Evolutionary conservation across 1,140 invertebrate genomes (phyloP), one percentile per base, ranked within the genome.

Genomic region (Callitettix versicolor): DNA sequence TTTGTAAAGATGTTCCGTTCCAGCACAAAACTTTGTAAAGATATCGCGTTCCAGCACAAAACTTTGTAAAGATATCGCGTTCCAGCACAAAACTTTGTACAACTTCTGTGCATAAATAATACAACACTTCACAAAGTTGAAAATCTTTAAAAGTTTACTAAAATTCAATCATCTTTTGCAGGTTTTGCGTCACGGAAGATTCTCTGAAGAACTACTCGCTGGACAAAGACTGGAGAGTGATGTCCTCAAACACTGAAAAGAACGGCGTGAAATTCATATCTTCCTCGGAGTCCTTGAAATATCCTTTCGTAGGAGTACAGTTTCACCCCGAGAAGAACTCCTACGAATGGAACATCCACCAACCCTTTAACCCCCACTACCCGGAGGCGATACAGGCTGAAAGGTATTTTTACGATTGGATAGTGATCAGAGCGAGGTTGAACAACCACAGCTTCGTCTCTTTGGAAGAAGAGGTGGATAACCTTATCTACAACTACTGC

Each of bases 261-360:
- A 68, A 82, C 46, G 78, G 78, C 12, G 60, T 79, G 1, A 68
- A 79, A 64, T 93, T 88, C 63, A 79, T 81, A 60, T 85, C 84
- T 1, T 70, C 72, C 0, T 65, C 85, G 46, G 85, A 88, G 64
- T 79, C 78, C 63, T 73, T 61, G 61, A 76, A 69, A 65, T 79
- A 69, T 61, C 92, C 91, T 14, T 84, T 94, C 65, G 95, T 87
- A 69, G 91, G 82, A 1, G 71, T 88, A 0, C 89, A 93, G 66
- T 95, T 88, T 67, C 91, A 95, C 69, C 92, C 91, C 0, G 92
- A 96, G 68, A 95, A 95, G 66, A 85, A 82, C 63, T 65, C 78
- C 1, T 95, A 82, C 61, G 89, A 93, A 68, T 94, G 88, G 79
- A 73, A 76, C 1, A 60, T 61, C 0, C 73, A 71, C 18, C 67